Conservation (phyloP, 1,140 invertebrate genomes). For the Diploscapter pachys region DNA sequence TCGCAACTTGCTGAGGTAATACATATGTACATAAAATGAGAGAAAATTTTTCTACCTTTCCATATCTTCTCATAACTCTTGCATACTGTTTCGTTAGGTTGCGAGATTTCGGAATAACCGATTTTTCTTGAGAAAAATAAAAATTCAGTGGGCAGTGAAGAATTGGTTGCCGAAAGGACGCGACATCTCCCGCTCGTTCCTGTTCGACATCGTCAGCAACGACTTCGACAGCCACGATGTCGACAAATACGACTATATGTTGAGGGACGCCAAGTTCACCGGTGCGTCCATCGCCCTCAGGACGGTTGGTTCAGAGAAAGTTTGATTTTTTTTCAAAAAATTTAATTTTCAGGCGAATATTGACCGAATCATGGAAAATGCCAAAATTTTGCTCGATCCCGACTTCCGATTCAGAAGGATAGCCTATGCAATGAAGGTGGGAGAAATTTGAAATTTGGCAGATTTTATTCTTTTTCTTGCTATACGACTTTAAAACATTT, state of each 20-base stretch:
- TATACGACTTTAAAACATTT: too few species aligned
- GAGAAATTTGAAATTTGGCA: too few species aligned
- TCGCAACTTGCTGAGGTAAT: too few species aligned
- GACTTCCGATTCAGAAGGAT: neutral
- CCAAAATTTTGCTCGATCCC: constrained; percentile 55
- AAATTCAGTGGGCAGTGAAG: too few species aligned
- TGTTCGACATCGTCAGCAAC: constrained; percentile 66
- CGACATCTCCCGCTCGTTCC: constrained; percentile 32
- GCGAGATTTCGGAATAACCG: too few species aligned
- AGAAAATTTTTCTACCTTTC: too few species aligned
- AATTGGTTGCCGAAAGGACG: constrained; percentile 26
- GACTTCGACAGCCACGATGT: constrained; percentile 69
- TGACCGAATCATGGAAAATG: constrained; percentile 59
- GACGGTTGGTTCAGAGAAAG: constrained; percentile 42
- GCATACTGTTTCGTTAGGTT: too few species aligned
- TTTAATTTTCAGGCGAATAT: constrained; percentile 15
- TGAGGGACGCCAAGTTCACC: constrained; percentile 65
- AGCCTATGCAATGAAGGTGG: too few species aligned
- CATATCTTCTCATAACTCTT: too few species aligned
- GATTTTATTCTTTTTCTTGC: too few species aligned
- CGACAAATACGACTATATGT: constrained; percentile 73
- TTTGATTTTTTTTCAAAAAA: constrained; percentile 8
- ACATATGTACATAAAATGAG: too few species aligned
- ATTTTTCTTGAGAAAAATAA: too few species aligned
- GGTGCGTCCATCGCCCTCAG: constrained; percentile 64